phyloP scores from a whole-genome alignment of 2,797 vertebrate species.

The Tapirus indicus region DNA sequence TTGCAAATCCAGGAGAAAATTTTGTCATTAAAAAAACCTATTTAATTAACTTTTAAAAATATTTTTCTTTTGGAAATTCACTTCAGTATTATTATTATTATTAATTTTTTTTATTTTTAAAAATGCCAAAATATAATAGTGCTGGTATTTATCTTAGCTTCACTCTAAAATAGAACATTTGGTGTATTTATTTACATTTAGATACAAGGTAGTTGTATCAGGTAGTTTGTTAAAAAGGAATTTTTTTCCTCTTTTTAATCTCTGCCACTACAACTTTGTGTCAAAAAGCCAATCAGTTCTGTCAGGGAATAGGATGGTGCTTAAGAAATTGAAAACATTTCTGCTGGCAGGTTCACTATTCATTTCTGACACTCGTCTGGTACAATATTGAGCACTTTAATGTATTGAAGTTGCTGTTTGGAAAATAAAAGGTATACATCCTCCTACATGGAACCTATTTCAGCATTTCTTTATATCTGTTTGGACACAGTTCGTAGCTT shows the following conservation, averaged over 20 bases:
- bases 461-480: constrained; percentile 77
- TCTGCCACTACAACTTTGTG: constrained; percentile 80
- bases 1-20: neutral
- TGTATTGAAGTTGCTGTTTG: constrained; percentile 87
- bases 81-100: neutral
- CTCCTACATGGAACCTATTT: constrained; percentile 73
- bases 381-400: constrained; percentile 87
- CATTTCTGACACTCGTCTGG: constrained; percentile 86
- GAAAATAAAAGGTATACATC: constrained; percentile 90
- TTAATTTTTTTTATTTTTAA: neutral
- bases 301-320: constrained; percentile 79
- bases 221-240: constrained; percentile 78
- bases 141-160: constrained; percentile 61
- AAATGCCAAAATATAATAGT: neutral
- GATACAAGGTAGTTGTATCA: constrained; percentile 57
- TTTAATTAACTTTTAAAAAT: constrained; percentile 24
- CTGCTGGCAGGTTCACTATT: constrained; percentile 86
- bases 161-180: constrained; percentile 77
- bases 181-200: constrained; percentile 62
- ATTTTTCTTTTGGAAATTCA: neutral
- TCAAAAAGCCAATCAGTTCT: constrained; percentile 87
- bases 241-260: constrained; percentile 69
- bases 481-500: constrained; percentile 77
- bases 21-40: neutral
- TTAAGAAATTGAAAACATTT: constrained; percentile 89